Conservation (phyloP, 2,797 vertebrate genomes). For the Sebastes diaconus region DNA sequence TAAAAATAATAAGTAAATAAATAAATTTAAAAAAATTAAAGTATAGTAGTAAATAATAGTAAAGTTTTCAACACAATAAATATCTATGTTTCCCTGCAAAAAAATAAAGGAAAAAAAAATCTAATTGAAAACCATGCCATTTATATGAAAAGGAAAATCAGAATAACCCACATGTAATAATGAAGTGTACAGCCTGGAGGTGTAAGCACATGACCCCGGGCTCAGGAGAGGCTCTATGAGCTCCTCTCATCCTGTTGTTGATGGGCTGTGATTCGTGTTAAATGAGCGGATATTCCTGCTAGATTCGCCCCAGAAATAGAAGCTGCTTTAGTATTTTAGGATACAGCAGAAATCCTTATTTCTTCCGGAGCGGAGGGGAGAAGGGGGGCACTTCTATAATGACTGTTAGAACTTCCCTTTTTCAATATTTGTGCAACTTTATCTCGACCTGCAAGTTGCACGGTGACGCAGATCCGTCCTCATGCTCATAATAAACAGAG, state of each 20-base stretch:
- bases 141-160: background rate
- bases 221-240: conserved; percentile 70
- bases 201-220: background rate
- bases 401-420: conserved; percentile 96
- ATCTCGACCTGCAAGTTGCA: conserved; percentile 96
- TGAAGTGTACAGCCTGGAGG: background rate
- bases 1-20: too few species aligned
- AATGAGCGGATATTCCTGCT: conserved; percentile 98
- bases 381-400: conserved; percentile 88
- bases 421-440: conserved; percentile 99
- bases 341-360: conserved; percentile 97
- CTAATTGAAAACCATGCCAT: background rate
- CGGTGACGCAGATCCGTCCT: conserved; percentile 98
- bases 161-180: background rate
- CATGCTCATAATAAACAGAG: conserved; percentile 95
- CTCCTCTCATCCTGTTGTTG: conserved; percentile 95
- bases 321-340: conserved; percentile 95
- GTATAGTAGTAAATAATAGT: too few species aligned
- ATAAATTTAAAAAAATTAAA: too few species aligned
- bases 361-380: conserved; percentile 90
- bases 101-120: background rate
- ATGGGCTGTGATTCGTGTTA: conserved; percentile 89
- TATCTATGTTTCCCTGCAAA: background rate
- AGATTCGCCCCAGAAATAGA: conserved; percentile 95
- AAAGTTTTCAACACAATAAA: too few species aligned